These are phyloP conservation scores for Cancer borealis DNA, from an alignment of 2,888 invertebrate genomes.

Conservation along the genomic window DNA sequence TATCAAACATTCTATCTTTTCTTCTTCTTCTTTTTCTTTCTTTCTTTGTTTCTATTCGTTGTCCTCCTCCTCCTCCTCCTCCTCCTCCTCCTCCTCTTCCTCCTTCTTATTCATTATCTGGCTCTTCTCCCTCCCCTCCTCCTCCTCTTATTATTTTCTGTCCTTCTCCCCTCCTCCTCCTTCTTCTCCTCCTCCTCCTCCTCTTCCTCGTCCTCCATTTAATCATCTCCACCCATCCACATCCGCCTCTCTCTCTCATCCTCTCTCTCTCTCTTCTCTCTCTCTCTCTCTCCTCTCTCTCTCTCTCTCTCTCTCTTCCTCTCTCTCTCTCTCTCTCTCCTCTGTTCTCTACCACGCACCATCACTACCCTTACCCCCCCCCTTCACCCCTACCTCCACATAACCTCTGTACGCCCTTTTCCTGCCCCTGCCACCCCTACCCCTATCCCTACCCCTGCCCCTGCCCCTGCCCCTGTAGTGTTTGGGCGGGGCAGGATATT, in stretches of 20 bases:
- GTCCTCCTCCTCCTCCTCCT: background rate
- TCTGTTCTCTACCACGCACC: background rate
- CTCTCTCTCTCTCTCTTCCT: slow-evolving; percentile 20
- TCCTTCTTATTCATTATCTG: too few relatives aligned
- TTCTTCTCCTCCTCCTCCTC: too few relatives aligned
- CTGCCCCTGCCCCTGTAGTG: too few relatives aligned
- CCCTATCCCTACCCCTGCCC: too few relatives aligned
- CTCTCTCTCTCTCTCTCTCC: slow-evolving; percentile 34
- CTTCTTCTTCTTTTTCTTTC: too few relatives aligned
- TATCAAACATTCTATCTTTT: too few relatives aligned
- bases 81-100: background rate
- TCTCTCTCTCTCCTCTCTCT: background rate
- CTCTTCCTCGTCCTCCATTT: background rate
- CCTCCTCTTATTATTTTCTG: background rate
- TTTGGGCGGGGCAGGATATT: too few relatives aligned
- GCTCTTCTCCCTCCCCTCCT: background rate
- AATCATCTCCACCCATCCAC: too few relatives aligned
- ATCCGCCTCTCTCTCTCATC: background rate
- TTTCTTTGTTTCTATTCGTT: too few relatives aligned
- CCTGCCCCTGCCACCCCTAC: too few relatives aligned
- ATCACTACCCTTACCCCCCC: background rate
- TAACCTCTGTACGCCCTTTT: too few relatives aligned
- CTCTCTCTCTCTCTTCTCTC: background rate
- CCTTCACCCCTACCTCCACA: background rate
- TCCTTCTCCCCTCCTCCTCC: background rate